Percentiles rank a stretch among this genome's conserved stretches.
Conservation (phyloP, 1,140 invertebrate species). For the Heterodera schachtii region DNA sequence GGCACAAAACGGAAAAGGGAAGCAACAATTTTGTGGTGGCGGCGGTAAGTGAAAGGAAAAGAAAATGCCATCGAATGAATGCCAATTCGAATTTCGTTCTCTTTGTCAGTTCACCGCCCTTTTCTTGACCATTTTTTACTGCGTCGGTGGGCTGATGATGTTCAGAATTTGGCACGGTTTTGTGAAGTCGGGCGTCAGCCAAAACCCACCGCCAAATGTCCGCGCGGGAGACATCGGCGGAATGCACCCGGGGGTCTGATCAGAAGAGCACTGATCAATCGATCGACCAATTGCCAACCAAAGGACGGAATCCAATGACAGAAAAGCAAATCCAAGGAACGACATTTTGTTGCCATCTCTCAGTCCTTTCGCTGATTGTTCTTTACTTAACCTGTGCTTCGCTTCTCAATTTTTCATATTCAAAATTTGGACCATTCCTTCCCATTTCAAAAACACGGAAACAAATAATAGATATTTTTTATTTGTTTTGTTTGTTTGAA, state of each 20-base stretch:
- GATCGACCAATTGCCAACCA: no score
- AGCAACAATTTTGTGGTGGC: conserved; percentile 41
- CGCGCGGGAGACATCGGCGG: conserved; percentile 48
- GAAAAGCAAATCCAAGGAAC: no score
- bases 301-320: no score
- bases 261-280: no score
- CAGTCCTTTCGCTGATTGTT: no score
- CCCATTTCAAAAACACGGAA: no score
- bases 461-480: no score
- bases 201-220: conserved; percentile 50
- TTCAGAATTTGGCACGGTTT: conserved; percentile 54
- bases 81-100: neutral
- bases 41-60: conserved; percentile 32
- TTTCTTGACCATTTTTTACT: conserved; percentile 45
- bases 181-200: conserved; percentile 46
- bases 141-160: conserved; percentile 50
- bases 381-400: no score
- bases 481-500: no score
- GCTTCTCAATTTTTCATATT: no score
- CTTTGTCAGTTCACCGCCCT: conserved; percentile 32
- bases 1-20: conserved; percentile 27
- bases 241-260: conserved; percentile 48
- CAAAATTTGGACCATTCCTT: no score
- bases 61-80: conserved; percentile 12
- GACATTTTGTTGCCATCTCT: no score